Evolutionary conservation across 1,140 invertebrate genomes (phyloP), one percentile per base, ranked within the genome.

Genomic region (Trypoxylus dichotomus): DNA sequence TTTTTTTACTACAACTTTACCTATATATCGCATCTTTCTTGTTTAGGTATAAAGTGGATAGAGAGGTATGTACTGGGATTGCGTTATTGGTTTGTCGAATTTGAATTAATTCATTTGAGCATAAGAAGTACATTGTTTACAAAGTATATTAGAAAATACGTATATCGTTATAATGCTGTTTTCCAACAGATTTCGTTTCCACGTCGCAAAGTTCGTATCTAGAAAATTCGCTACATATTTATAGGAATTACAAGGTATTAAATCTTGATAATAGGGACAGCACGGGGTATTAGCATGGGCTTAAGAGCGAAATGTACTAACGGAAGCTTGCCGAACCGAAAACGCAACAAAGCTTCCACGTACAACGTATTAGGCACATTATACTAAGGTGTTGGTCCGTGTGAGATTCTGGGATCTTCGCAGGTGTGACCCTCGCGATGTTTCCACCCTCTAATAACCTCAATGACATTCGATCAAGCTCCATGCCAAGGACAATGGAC

Each of bases 371-470:
- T 63, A 63, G 25, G 21, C 19, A 24, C 60, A 63, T 63, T 63
- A 63, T 63, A 19, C 13, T n/a, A 19, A 63, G 60, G 60, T 63
- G 60, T 63, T 63, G 60, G 60, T 27, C 60, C 21, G 19, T 63
- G 25, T 1, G 24, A 63, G 21, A 27, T 63, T 63, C 60, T 63
- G 60, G 25, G 60, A 63, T 63, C 60, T 63, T 63, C 60, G 60
- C 60, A 63, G 60, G 60, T 63, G 60, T 63, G 60, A 63, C 60
- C 60, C 60, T 27, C 60, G 19, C 60, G 60, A 47, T 47, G 15
- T 63, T 63, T 63, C 60, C 60, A 63, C 60, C 43, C n/a, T 7
- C 43, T 47, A 47, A 47, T 47, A 47, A 47, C 43, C 43, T 47
- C 43, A 13, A 19, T 19, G 43, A 47, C 43, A 47, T 47, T 47